A percentile compares a stretch with the other conserved stretches of the same genome.
phyloP scores from a whole-genome alignment of 2,113 vertebrate genomes.

The Leucopsar rothschildi region DNA sequence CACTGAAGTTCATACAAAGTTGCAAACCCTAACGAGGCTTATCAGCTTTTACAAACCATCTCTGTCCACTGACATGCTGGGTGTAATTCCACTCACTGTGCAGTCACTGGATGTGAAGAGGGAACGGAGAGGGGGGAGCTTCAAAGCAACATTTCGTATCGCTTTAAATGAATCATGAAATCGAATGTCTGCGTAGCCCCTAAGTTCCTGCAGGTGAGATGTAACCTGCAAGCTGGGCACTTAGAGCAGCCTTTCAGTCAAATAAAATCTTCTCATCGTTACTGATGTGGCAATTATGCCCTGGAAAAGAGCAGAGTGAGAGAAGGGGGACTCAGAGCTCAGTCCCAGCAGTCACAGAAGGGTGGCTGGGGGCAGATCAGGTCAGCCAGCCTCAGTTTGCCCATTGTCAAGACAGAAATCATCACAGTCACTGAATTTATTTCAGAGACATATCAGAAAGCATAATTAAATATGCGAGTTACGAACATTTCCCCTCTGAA shows the following conservation, averaged over 20 bases:
- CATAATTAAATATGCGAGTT: neutral
- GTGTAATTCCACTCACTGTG: neutral
- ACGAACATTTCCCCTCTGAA: neutral
- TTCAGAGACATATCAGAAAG: neutral
- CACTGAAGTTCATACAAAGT: slow-evolving; percentile 58
- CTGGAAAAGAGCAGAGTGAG: neutral
- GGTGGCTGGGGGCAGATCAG: neutral
- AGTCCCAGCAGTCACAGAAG: neutral
- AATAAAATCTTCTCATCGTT: neutral
- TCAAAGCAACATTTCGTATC: neutral
- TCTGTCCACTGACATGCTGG: neutral
- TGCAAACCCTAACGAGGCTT: slow-evolving; percentile 40
- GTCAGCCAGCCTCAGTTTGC: neutral
- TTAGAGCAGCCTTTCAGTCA: slow-evolving; percentile 18
- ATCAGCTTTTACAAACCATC: slow-evolving; percentile 49
- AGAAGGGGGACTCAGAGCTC: neutral
- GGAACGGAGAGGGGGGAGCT: neutral
- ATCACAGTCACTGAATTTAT: neutral
- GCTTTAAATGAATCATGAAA: slow-evolving; percentile 30
- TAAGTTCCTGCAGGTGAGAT: slow-evolving; percentile 44
- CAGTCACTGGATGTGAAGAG: neutral
- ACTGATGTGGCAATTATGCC: slow-evolving; percentile 22
- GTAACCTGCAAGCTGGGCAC: slow-evolving; percentile 18
- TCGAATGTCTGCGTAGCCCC: neutral
- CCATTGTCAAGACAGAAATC: neutral